Conservation (phyloP, 92 coral and sea anemone genomes). For the Paramuricea clavata region DNA sequence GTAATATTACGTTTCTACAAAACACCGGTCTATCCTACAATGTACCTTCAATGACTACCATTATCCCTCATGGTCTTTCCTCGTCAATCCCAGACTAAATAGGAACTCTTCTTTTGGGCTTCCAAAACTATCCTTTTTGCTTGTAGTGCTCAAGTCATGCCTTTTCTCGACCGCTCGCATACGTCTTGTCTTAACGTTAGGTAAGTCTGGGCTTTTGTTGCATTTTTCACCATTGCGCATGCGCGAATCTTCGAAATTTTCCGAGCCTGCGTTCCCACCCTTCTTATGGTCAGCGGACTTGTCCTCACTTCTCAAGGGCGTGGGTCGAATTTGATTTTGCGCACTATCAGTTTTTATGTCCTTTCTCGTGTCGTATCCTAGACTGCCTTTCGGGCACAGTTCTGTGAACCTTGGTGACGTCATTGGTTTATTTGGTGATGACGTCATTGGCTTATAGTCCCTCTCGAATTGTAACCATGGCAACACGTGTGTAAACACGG, state of each 20-base stretch:
- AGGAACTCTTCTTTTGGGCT: constrained; percentile 44
- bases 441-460: constrained; percentile 44
- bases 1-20: neutral
- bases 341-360: neutral
- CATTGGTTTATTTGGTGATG: constrained; percentile 15
- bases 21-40: neutral
- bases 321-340: neutral
- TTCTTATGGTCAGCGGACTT: constrained; percentile 21
- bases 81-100: constrained; percentile 42
- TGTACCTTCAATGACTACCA: neutral
- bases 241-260: neutral
- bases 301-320: neutral
- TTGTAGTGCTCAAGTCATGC: neutral
- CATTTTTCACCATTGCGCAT: neutral
- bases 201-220: constrained; percentile 13
- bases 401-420: constrained; percentile 17
- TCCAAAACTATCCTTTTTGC: constrained; percentile 26
- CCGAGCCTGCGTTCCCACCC: neutral
- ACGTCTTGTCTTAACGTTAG: constrained; percentile 35
- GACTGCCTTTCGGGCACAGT: constrained; percentile 17
- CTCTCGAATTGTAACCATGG: constrained; percentile 53
- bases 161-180: constrained; percentile 37
- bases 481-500: constrained; percentile 36
- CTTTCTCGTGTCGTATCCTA: neutral
- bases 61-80: neutral